Conservation (phyloP, 2,113 vertebrate genomes). For the Pelecanus crispus region DNA sequence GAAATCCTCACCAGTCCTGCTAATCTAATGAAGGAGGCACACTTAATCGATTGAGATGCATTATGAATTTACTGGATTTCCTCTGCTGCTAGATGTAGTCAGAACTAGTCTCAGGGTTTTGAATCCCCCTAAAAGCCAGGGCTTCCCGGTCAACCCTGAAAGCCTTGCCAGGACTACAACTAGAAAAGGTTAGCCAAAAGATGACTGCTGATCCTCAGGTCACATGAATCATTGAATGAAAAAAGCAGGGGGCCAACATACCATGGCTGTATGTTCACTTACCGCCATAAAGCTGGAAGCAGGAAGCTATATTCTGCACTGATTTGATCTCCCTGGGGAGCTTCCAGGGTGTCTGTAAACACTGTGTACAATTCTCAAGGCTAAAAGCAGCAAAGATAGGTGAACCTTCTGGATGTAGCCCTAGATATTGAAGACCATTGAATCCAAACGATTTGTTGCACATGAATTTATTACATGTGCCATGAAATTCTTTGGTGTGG, state of each 20-base stretch:
- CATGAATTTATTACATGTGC: not conserved
- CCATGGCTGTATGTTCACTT: rapidly evolving
- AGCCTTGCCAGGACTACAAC: not conserved
- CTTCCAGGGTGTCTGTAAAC: not conserved
- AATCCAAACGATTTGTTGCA: not conserved
- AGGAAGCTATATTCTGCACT: not conserved
- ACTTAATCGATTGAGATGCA: not conserved
- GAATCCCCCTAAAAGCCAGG: not conserved
- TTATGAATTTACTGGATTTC: not conserved
- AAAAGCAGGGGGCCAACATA: not conserved
- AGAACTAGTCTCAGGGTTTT: not conserved
- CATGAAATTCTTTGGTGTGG: not conserved
- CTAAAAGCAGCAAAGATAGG: not conserved
- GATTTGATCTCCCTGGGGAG: not conserved
- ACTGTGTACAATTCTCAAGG: not conserved
- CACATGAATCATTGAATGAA: not conserved
- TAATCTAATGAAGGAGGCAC: not conserved
- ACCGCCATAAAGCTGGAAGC: not conserved
- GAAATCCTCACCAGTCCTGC: not conserved
- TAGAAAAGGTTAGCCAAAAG: not conserved
- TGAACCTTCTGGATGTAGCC: not conserved
- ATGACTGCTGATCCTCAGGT: not conserved
- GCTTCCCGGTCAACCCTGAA: not conserved
- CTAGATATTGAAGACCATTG: not conserved
- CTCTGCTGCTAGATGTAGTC: not conserved